Evolutionary conservation across 92 coral and sea anemone species (phyloP).

Genomic region (Porites divaricata): DNA sequence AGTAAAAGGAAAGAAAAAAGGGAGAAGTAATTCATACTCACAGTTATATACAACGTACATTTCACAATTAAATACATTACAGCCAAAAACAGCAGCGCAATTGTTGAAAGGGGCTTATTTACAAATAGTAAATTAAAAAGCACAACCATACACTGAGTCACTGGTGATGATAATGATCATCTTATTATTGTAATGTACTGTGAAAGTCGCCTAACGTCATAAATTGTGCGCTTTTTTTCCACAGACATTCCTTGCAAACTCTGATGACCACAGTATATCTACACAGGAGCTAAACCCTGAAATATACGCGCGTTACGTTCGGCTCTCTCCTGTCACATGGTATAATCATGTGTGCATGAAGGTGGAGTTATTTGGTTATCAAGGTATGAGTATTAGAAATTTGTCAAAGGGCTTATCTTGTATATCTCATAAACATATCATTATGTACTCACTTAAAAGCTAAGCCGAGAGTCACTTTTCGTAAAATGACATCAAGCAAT

Average conservation of each 20-base stretch:
- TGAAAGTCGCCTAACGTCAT: background rate
- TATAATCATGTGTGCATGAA: slow-evolving; percentile 61
- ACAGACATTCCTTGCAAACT: slow-evolving; percentile 52
- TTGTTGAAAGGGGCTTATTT: background rate
- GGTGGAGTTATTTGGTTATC: slow-evolving; percentile 67
- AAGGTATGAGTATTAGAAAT: slow-evolving; percentile 38
- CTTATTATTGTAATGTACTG: background rate
- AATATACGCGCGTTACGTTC: slow-evolving; percentile 53
- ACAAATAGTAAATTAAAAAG: no score
- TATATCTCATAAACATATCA: no score
- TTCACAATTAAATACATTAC: no score
- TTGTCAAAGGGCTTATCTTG: background rate
- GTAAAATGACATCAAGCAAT: no score
- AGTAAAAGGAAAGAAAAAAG: no score
- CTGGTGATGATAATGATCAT: no score
- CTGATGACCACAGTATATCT: slow-evolving; percentile 38
- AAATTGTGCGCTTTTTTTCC: background rate
- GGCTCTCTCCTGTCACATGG: slow-evolving; percentile 58
- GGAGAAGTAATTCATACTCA: no score
- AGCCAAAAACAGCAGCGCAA: no score
- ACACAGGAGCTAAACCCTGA: slow-evolving; percentile 11
- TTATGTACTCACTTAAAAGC: no score
- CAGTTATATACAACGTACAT: no score
- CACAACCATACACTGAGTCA: no score
- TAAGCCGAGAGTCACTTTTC: no score